Base-by-base conservation (phyloP, 2,797 vertebrate genomes). In the Corythornis leucogaster region DNA sequence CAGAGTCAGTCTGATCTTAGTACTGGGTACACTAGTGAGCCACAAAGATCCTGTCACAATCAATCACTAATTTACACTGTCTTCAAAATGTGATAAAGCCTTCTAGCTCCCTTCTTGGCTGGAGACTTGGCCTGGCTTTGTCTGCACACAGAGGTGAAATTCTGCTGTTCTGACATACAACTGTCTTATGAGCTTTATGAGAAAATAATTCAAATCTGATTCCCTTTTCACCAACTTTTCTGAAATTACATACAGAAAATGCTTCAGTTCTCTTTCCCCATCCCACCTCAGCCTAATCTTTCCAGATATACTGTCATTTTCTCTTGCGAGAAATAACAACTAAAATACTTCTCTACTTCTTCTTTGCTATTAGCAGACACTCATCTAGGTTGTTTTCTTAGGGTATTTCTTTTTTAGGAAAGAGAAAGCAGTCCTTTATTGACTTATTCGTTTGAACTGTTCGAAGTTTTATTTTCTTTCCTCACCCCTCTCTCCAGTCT, bases 381-480 rank as follows among this genome's bases (percentile, higher is more conserved):
- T 80, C 16, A 76, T 20, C 16, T 31, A 80, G 33, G 48, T 18
- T 85, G 30, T 83, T 91, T 79, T 61, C 58, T 79, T 68, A 19
- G 13, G 40, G 12, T 57, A 51, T 90, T 80, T 89, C 89, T 91
- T 92, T 84, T 82, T 81, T 48, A 59, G 45, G 59, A 55, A 83
- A 50, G 10, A 85, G 38, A 87, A 90, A 86, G 50, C 13, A 64
- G 43, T 63, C 25, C 68, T 63, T 88, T 91, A 70, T 50, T 84
- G 53, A 70, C 50, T 89, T 46, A 69, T 4, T 89, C 43, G 55
- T 73, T 28, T 61, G 71, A 77, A n/a, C 15, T 92, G 46, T 86
- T 81, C n/a, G 45, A 64, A 77, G 62, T 28, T 73, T 81, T 74
- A 18, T 35, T 67, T 58, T 54, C 46, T 80, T 51, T n/a, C 35